These are phyloP conservation scores for Genyomyrus donnyi DNA, from an alignment of 2,113 vertebrate genomes.

Conservation along the genomic window DNA sequence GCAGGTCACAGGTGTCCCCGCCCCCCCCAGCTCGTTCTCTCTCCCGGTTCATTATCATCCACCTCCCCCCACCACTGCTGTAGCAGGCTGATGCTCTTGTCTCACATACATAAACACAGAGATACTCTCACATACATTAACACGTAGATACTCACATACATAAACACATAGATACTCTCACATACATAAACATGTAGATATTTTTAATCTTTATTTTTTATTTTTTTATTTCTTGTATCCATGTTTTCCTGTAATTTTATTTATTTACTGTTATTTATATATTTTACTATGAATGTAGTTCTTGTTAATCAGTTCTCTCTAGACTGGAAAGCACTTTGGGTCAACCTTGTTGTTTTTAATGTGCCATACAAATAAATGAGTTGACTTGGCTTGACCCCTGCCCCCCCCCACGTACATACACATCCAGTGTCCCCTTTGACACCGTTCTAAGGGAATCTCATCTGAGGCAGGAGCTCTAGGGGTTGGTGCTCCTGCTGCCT, in stretches of 20 bases:
- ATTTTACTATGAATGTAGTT: not conserved
- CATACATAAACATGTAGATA: not conserved
- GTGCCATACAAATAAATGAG: not conserved
- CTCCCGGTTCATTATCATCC: not conserved
- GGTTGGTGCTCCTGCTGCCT: not conserved
- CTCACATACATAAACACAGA: no score
- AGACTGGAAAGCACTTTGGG: not conserved
- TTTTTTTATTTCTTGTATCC: not conserved
- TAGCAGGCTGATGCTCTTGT: not conserved
- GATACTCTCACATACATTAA: no score
- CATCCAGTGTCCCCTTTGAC: not conserved
- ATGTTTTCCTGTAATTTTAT: not conserved
- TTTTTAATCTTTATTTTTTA: not conserved
- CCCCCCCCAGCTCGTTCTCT: conserved; percentile 11
- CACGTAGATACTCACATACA: no score
- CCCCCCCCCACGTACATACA: not conserved
- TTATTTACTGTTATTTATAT: not conserved
- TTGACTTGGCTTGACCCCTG: no score
- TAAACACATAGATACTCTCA: no score
- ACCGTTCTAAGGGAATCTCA: not conserved
- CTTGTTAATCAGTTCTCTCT: not conserved
- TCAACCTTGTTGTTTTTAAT: not conserved
- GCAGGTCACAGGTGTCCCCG: conserved; percentile 56
- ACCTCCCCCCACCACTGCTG: conserved; percentile 6
- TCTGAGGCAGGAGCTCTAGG: not conserved